These are phyloP conservation scores for Eubucco bourcierii DNA, from an alignment of 2,113 vertebrate species.

Conservation along the genomic window DNA sequence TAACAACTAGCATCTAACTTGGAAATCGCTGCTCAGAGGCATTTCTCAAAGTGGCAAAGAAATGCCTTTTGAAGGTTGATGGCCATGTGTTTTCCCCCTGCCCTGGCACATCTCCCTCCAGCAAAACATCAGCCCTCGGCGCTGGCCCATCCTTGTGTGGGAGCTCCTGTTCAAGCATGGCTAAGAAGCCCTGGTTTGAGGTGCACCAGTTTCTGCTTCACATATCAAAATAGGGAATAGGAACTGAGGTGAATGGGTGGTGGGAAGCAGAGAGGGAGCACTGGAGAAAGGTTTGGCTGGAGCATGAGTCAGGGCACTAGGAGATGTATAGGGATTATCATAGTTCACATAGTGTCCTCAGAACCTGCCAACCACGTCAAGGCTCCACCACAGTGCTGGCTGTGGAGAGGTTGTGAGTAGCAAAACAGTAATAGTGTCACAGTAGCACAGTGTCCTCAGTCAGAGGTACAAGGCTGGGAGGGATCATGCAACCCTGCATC, in stretches of 20 bases:
- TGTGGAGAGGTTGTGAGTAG: background rate
- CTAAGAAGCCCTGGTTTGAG: background rate
- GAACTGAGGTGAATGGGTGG: background rate
- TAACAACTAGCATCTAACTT: background rate
- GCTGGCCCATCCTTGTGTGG: accelerated
- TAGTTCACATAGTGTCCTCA: slow-evolving; percentile 37
- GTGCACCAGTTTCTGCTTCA: background rate
- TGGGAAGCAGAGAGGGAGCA: background rate
- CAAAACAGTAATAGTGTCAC: background rate
- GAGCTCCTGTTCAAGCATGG: background rate
- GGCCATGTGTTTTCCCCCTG: background rate
- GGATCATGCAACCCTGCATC: background rate
- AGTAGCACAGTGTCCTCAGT: background rate
- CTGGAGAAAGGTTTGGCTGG: background rate
- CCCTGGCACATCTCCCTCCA: background rate
- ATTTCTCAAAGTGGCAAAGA: background rate
- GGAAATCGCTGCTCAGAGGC: background rate
- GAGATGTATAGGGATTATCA: background rate
- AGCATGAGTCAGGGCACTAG: background rate
- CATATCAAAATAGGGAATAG: accelerated
- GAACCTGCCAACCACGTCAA: background rate
- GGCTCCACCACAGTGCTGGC: accelerated
- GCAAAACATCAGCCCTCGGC: accelerated
- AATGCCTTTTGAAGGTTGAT: background rate
- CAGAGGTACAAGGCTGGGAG: background rate